Conservation (phyloP, 1,140 invertebrate genomes). For the Formica exsecta region DNA sequence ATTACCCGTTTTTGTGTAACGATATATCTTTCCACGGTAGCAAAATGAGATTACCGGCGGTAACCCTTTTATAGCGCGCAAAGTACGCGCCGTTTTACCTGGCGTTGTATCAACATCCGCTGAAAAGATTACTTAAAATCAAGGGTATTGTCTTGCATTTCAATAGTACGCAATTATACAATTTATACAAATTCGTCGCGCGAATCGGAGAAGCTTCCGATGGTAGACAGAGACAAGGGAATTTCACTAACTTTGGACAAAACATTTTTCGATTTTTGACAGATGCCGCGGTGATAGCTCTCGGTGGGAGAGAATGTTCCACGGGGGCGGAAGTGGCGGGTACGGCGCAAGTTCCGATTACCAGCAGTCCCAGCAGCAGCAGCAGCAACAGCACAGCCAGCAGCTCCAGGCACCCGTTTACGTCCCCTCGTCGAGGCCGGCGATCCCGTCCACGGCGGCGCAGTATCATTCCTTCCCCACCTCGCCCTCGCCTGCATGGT, state of each 20-base stretch:
- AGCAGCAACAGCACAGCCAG: conserved; percentile 83
- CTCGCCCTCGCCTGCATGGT: conserved; percentile 85
- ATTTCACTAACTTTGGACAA: neutral
- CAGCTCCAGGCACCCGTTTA: conserved; percentile 84
- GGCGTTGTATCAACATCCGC: neutral
- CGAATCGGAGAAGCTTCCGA: neutral
- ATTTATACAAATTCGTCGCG: too few relatives aligned
- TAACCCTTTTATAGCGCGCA: conserved; percentile 4
- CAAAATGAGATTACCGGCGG: conserved; percentile 11
- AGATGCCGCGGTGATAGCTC: conserved; percentile 78
- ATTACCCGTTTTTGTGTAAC: conserved; percentile 26
- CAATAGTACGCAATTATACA: too few relatives aligned
- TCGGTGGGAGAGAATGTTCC: conserved; percentile 83
- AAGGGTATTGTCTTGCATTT: neutral
- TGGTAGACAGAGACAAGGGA: neutral
- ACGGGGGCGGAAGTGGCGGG: conserved; percentile 84
- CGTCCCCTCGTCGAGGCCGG: conserved; percentile 84
- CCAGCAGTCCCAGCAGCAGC: conserved; percentile 82
- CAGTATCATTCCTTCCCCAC: conserved; percentile 85
- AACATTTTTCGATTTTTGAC: neutral
- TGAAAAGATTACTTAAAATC: neutral
- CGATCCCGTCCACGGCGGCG: conserved; percentile 82
- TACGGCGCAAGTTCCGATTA: conserved; percentile 85
- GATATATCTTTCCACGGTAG: conserved; percentile 48
- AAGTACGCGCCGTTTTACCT: neutral